These are phyloP conservation scores for Menidia beryllina DNA, from an alignment of 2,113 vertebrate genomes.

Conservation along the genomic window DNA sequence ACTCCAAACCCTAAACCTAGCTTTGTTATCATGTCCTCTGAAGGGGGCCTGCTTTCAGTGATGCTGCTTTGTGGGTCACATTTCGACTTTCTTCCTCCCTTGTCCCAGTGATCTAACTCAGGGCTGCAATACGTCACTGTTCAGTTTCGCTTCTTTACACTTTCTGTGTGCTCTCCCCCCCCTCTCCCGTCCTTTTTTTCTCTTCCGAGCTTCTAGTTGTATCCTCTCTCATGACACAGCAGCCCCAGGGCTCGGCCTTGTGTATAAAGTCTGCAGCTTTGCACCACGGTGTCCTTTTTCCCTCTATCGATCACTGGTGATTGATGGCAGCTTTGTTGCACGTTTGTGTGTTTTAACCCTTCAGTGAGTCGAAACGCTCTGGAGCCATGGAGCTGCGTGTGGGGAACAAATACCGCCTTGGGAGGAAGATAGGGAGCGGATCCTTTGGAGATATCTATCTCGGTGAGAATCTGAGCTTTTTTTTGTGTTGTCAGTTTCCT, in stretches of 20 bases:
- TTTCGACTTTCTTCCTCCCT: slow-evolving; percentile 6
- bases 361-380: slow-evolving; percentile 58
- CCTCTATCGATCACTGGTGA: slow-evolving; percentile 59
- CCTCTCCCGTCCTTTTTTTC: not conserved
- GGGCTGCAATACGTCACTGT: slow-evolving; percentile 32
- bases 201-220: slow-evolving; percentile 6
- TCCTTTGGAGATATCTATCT: slow-evolving; percentile 98
- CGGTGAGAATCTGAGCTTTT: slow-evolving; percentile 77
- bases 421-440: slow-evolving; percentile 96
- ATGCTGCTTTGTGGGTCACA: not conserved
- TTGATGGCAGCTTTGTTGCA: slow-evolving; percentile 52
- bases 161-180: slow-evolving; percentile 14
- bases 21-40: slow-evolving; percentile 17
- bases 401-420: slow-evolving; percentile 96
- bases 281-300: slow-evolving; percentile 56
- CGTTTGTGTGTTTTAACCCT: slow-evolving; percentile 40
- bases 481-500: not conserved
- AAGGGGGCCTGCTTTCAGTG: not conserved
- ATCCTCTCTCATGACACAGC: slow-evolving; percentile 34
- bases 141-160: slow-evolving; percentile 3
- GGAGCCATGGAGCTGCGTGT: slow-evolving; percentile 94
- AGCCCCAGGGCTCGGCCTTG: not conserved
- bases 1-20: slow-evolving; percentile 30
- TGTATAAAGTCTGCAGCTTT: slow-evolving; percentile 52
- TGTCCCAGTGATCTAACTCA: slow-evolving; percentile 10